Conservation (phyloP, 2,888 invertebrate species). For the Tanaodytes sp. region DNA sequence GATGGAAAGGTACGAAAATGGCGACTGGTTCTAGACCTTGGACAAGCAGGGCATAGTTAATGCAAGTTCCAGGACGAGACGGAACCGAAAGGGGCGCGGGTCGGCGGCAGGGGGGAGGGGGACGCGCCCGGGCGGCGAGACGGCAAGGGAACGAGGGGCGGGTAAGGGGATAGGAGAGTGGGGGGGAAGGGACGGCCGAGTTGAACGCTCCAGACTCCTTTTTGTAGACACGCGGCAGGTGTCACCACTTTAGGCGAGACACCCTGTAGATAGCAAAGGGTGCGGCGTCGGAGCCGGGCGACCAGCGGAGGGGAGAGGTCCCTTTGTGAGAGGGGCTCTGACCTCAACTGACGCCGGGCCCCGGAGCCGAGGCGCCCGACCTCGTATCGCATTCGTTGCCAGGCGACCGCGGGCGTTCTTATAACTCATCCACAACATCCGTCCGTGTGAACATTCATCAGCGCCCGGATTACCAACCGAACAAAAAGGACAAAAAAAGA, state of each 20-base stretch:
- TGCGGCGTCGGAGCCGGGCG: conserved; percentile 31
- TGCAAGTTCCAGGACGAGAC: conserved; percentile 46
- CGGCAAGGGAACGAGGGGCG: conserved; percentile 6
- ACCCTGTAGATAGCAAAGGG: conserved; percentile 54
- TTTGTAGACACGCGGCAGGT: conserved; percentile 50
- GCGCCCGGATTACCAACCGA: conserved; percentile 2
- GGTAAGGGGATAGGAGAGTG: conserved; percentile 15
- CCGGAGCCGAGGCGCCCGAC: conserved; percentile 62
- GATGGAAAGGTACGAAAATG: conserved; percentile 30
- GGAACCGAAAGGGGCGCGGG: conserved; percentile 16
- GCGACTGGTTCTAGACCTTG: conserved; percentile 48
- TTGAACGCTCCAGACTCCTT: conserved; percentile 51
- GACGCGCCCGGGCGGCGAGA: no score
- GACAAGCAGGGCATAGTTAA: conserved; percentile 51
- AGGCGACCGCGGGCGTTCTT: conserved; percentile 60
- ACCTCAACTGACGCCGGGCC: conserved; percentile 65
- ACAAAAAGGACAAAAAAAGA: no score
- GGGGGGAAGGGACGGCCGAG: conserved; percentile 28
- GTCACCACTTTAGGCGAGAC: conserved; percentile 54
- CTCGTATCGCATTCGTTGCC: conserved; percentile 63
- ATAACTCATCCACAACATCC: conserved; percentile 47
- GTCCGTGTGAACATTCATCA: conserved; percentile 42
- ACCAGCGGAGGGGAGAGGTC: conserved; percentile 61
- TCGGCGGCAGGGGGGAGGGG: background rate
- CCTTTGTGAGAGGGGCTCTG: conserved; percentile 67